Base-by-base conservation (phyloP, 2,888 invertebrate species). In the Lasiommata megera region DNA sequence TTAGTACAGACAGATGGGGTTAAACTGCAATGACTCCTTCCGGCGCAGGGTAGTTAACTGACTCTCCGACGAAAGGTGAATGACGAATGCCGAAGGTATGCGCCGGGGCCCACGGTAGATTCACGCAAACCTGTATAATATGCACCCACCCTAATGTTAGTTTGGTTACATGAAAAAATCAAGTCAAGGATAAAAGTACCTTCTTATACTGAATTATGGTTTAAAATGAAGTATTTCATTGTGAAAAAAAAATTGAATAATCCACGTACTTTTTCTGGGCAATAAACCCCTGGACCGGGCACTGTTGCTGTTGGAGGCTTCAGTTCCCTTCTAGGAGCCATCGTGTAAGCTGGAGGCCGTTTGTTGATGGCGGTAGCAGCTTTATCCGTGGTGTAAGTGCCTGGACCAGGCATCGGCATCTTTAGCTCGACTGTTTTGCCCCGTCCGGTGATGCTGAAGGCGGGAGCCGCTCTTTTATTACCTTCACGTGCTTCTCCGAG, bases 371-470 rank as follows among this genome's bases (percentile, higher is more conserved):
- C 88, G 12, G 85, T 71, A 0, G 84, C 77, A 11, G 92, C 92
- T 62, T 92, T 92, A 56, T 94, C 92, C n/a, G 93, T 90, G 46
- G 93, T 92, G 66, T 93, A 93, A 0, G 95, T 93, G 41, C 97
- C 97, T 8, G 98, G 98, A 38, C 98, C 98, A 7, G 97, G 97
- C 67, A 95, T 92, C 0, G 84, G 80, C 1, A 71, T 73, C 64
- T 84, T 88, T 8, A 74, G 67, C 51, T 84, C 88, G 6, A 69
- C 60, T 12, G 92, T 90, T 78, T 95, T 96, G 65, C 95, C 95
- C 63, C 98, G 93, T 6, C 97, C 96, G 6, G 96, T 94, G 69
- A 98, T 95, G 54, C 97, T 96, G 81, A 95, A 98, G 7, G 97
- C 94, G 1, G 98, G 98, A 1, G 98, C 94, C 44, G 95, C 94